phyloP scores from a whole-genome alignment of 2,113 vertebrate species.

The Laterallus jamaicensis region DNA sequence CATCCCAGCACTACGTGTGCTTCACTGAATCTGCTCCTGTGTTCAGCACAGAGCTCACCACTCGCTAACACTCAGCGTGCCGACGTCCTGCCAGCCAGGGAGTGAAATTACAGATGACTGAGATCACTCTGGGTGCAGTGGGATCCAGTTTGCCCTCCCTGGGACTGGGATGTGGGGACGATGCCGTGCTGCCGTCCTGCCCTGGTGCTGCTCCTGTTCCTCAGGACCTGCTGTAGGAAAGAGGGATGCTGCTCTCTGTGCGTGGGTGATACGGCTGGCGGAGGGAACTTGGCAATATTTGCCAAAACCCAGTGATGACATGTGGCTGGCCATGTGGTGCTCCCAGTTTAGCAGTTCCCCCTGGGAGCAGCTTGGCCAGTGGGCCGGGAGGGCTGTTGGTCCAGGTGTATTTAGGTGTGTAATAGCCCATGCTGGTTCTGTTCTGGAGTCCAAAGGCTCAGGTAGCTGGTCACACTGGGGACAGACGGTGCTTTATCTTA shows the following conservation, averaged over 20 bases:
- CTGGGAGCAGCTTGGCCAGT: background rate
- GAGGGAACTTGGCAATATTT: background rate
- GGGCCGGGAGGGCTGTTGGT: background rate
- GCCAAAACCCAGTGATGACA: background rate
- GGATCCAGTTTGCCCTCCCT: background rate
- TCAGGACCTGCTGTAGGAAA: background rate
- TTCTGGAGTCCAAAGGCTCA: background rate
- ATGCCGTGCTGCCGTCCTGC: background rate
- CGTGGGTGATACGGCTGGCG: background rate
- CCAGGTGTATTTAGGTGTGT: background rate
- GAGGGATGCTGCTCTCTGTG: background rate
- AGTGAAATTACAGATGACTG: background rate
- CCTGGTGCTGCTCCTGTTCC: background rate
- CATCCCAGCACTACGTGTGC: fast-evolving
- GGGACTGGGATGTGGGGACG: fast-evolving
- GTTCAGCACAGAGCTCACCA: background rate
- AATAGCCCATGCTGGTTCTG: background rate
- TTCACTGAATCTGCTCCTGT: background rate
- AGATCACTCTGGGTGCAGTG: background rate
- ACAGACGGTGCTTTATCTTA: background rate
- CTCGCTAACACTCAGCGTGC: no score
- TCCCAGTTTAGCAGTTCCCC: background rate
- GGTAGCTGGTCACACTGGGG: background rate
- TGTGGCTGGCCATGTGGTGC: fast-evolving
- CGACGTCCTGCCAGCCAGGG: background rate